Evolutionary conservation across 2,888 invertebrate species (phyloP).

Genomic region (Ophraella communa): DNA sequence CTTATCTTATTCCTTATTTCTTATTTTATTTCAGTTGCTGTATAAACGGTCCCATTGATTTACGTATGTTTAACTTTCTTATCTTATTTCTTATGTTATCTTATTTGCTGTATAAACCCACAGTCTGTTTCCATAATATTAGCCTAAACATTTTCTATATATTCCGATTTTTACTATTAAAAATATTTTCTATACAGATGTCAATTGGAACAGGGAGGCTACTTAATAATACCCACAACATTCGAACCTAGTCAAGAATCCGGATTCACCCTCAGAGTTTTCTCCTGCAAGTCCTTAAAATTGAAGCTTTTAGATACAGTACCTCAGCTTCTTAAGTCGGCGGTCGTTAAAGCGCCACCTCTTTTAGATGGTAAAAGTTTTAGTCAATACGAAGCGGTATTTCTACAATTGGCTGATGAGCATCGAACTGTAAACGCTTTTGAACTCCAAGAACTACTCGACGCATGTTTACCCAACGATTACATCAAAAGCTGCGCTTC

Average conservation of each 20-base stretch:
- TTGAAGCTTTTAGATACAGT: constrained; percentile 74
- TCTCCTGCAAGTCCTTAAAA: constrained; percentile 78
- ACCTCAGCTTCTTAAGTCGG: constrained; percentile 74
- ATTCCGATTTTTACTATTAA: not conserved
- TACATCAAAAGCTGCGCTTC: constrained; percentile 94
- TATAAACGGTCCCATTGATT: too few species aligned
- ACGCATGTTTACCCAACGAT: constrained; percentile 91
- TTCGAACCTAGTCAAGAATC: constrained; percentile 92
- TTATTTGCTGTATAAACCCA: too few species aligned
- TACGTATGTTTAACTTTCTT: too few species aligned
- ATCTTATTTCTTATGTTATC: too few species aligned
- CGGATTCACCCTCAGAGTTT: constrained; percentile 83
- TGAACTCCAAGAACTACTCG: constrained; percentile 87
- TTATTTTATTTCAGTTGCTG: too few species aligned
- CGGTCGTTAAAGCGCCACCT: constrained; percentile 77
- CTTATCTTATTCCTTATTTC: too few species aligned
- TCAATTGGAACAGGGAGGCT: constrained; percentile 80
- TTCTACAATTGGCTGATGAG: constrained; percentile 88
- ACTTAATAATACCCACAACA: constrained; percentile 87
- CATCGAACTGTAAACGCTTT: constrained; percentile 89
- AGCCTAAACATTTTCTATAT: not conserved
- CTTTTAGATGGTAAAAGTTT: constrained; percentile 75
- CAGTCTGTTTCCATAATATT: too few species aligned
- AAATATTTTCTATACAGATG: constrained; percentile 56
- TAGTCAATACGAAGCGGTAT: constrained; percentile 87